phyloP scores from a whole-genome alignment of 53 echinoderm and acorn worm species.

The Echinarachnius parma region DNA sequence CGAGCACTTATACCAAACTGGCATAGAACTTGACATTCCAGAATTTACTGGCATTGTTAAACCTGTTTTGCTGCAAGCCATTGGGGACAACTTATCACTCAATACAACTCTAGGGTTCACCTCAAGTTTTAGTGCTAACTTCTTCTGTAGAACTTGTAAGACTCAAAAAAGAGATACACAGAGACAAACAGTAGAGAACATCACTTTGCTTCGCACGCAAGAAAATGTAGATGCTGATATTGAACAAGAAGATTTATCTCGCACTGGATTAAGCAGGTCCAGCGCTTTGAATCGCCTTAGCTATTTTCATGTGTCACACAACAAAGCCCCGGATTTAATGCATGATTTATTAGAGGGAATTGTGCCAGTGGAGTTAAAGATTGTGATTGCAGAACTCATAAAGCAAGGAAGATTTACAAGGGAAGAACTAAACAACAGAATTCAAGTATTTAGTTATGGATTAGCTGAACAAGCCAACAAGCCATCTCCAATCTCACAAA shows the following conservation, averaged over 20 bases:
- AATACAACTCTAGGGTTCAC: slow-evolving; percentile 3
- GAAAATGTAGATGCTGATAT: slow-evolving; percentile 9
- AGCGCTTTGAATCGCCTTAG: slow-evolving; percentile 39
- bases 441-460: too few species aligned
- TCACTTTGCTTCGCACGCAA: not conserved
- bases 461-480: too few species aligned
- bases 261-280: slow-evolving; percentile 50
- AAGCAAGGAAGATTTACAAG: slow-evolving; percentile 24
- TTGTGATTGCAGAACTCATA: slow-evolving; percentile 41
- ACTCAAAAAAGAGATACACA: not conserved
- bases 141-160: not conserved
- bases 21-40: not conserved
- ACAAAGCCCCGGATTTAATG: slow-evolving; percentile 50
- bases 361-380: slow-evolving; percentile 54
- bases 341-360: slow-evolving; percentile 67
- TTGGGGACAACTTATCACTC: not conserved
- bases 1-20: not conserved
- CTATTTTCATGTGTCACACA: slow-evolving; percentile 52
- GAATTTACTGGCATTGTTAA: not conserved
- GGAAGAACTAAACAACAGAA: too few species aligned
- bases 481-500: too few species aligned
- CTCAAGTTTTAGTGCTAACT: slow-evolving; percentile 6
- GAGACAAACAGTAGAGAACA: not conserved
- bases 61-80: not conserved
- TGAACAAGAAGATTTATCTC: not conserved